These are phyloP conservation scores for Macroramphosus scolopax DNA, from an alignment of 2,797 vertebrate species.

Conservation along the genomic window DNA sequence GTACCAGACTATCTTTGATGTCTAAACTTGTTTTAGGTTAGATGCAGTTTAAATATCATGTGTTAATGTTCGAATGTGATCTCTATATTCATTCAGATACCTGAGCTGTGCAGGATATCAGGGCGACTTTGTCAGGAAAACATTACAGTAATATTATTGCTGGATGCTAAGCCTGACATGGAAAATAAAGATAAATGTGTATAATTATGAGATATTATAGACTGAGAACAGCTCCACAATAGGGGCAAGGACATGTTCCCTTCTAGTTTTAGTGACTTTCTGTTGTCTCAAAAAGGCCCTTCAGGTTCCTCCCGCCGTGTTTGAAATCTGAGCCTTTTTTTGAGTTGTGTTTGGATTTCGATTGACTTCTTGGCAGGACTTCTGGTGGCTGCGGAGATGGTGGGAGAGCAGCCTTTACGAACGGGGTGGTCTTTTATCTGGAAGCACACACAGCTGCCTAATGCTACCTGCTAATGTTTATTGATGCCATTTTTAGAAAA, in stretches of 20 bases:
- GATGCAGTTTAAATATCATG: constrained; percentile 5
- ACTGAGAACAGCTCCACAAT: constrained; percentile 5
- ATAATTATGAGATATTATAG: neutral
- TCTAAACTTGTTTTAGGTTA: constrained; percentile 32
- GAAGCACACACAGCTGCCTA: constrained; percentile 37
- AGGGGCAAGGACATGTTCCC: constrained; percentile 5
- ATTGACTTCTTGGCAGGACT: constrained; percentile 44
- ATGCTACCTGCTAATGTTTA: constrained; percentile 47
- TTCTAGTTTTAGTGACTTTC: constrained; percentile 22
- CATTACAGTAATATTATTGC: constrained; percentile 1
- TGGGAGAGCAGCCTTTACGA: constrained; percentile 23
- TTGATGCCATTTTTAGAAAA: constrained; percentile 52
- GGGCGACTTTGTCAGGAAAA: neutral
- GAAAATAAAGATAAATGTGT: constrained; percentile 14
- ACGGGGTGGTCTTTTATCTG: constrained; percentile 44
- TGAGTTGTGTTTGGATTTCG: constrained; percentile 47
- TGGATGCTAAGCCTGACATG: constrained; percentile 1
- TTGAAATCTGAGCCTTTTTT: constrained; percentile 60
- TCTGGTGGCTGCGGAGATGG: constrained; percentile 27
- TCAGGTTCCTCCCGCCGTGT: constrained; percentile 37
- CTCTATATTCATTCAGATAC: neutral
- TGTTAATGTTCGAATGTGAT: constrained; percentile 1
- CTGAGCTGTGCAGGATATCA: constrained; percentile 7
- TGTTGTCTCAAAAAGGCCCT: constrained; percentile 24
- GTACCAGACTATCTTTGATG: constrained; percentile 5